These are phyloP conservation scores for Harpagifer antarcticus DNA, from an alignment of 2,797 vertebrate species.

Conservation along the genomic window DNA sequence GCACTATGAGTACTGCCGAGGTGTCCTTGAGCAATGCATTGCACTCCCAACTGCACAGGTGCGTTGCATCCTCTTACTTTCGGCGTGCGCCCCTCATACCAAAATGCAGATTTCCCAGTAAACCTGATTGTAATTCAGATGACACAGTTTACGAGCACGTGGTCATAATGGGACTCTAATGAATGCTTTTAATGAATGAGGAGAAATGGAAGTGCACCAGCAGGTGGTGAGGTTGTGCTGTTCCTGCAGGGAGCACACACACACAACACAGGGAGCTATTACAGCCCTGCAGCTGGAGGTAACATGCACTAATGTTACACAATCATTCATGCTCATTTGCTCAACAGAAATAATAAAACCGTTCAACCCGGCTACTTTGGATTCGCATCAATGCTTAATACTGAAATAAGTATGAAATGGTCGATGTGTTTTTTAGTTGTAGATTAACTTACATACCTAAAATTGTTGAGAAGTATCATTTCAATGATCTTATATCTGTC, in stretches of 20 bases:
- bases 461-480: too few relatives aligned
- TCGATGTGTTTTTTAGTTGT: not conserved
- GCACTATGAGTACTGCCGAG: too few relatives aligned
- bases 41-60: too few relatives aligned
- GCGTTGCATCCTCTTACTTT: too few relatives aligned
- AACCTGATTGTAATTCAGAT: too few relatives aligned
- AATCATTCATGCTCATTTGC: not conserved
- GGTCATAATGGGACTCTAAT: constrained; percentile 41
- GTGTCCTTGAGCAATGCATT: too few relatives aligned
- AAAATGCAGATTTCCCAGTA: too few relatives aligned
- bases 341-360: not conserved
- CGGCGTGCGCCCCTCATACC: too few relatives aligned
- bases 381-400: not conserved
- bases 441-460: not conserved
- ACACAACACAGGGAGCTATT: constrained; percentile 3
- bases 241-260: constrained; percentile 20
- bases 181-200: constrained; percentile 47
- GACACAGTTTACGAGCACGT: constrained; percentile 4
- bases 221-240: constrained; percentile 44
- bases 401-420: not conserved
- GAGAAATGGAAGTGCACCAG: constrained; percentile 16
- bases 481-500: not conserved
- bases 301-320: constrained; percentile 12
- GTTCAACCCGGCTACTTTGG: not conserved
- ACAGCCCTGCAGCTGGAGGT: constrained; percentile 1